Evolutionary conservation across 1,140 invertebrate genomes (phyloP).

Genomic region (Hyposmocoma kahamanoa): DNA sequence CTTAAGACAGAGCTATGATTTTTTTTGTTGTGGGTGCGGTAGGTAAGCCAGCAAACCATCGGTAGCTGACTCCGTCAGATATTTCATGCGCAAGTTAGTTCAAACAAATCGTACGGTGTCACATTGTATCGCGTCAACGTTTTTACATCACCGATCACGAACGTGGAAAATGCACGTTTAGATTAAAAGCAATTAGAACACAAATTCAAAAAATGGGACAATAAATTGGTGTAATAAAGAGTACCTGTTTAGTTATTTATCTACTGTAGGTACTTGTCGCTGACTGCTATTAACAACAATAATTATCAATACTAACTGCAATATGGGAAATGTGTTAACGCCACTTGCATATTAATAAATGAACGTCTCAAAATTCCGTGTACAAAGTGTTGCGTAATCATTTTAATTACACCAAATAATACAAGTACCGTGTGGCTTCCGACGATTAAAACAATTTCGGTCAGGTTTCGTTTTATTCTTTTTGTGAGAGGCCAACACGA

Average conservation of each 20-base stretch:
- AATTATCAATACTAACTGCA: too few species aligned
- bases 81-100: slow-evolving; percentile 59
- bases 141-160: slow-evolving; percentile 31
- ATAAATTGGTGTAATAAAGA: too few species aligned
- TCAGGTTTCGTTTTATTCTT: slow-evolving; percentile 60
- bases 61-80: slow-evolving; percentile 56
- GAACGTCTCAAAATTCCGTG: too few species aligned
- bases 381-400: slow-evolving; percentile 12
- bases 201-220: too few species aligned
- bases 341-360: too few species aligned
- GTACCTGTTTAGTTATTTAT: too few species aligned
- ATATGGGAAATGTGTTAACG: too few species aligned
- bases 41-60: slow-evolving; percentile 67
- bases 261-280: too few species aligned
- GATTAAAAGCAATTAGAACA: too few species aligned
- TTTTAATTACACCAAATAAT: slow-evolving; percentile 49
- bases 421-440: slow-evolving; percentile 48
- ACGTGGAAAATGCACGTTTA: neutral
- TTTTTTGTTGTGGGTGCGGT: slow-evolving; percentile 55
- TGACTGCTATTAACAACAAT: too few species aligned
- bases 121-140: slow-evolving; percentile 48
- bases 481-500: slow-evolving; percentile 65
- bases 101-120: slow-evolving; percentile 71
- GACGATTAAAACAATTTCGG: slow-evolving; percentile 72
- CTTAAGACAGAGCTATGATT: slow-evolving; percentile 47